A percentile compares a stretch with the other conserved stretches of the same genome.
These are phyloP conservation scores for Alosa sapidissima DNA, from an alignment of 2,797 vertebrate species.

Conservation along the genomic window DNA sequence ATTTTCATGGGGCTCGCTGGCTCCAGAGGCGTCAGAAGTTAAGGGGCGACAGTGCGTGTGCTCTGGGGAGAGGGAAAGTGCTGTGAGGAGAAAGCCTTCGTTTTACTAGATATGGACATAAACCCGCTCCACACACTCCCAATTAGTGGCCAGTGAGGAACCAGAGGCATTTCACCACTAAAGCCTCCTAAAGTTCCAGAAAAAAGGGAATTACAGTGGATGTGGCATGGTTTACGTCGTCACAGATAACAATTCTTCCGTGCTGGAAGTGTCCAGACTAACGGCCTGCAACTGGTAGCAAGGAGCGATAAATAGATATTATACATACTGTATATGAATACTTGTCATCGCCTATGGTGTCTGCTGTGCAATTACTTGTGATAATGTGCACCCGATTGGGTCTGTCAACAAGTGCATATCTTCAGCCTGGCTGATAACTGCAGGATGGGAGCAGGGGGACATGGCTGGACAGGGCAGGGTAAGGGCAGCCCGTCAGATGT, in stretches of 20 bases:
- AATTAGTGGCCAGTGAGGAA: constrained; percentile 11
- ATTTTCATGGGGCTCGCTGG: not conserved
- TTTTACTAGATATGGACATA: constrained; percentile 19
- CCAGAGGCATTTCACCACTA: not conserved
- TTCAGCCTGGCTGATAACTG: not conserved
- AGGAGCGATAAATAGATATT: not conserved
- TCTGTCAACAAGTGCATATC: constrained; percentile 6
- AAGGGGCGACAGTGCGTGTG: not conserved
- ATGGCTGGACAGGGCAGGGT: not conserved
- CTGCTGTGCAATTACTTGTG: not conserved
- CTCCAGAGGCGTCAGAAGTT: not conserved
- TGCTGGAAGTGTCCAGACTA: not conserved
- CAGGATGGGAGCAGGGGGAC: not conserved
- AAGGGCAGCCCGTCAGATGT: not conserved
- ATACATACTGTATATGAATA: not conserved
- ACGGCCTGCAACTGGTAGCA: not conserved
- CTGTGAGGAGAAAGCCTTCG: not conserved
- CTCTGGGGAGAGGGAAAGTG: not conserved
- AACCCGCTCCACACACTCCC: not conserved
- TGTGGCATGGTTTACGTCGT: not conserved
- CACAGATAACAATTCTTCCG: not conserved
- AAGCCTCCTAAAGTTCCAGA: constrained; percentile 10
- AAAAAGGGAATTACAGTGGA: constrained; percentile 7
- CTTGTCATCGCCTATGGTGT: not conserved
- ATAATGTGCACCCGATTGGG: not conserved